Conservation (phyloP, 1,140 invertebrate genomes). For the Drosophila orena region DNA sequence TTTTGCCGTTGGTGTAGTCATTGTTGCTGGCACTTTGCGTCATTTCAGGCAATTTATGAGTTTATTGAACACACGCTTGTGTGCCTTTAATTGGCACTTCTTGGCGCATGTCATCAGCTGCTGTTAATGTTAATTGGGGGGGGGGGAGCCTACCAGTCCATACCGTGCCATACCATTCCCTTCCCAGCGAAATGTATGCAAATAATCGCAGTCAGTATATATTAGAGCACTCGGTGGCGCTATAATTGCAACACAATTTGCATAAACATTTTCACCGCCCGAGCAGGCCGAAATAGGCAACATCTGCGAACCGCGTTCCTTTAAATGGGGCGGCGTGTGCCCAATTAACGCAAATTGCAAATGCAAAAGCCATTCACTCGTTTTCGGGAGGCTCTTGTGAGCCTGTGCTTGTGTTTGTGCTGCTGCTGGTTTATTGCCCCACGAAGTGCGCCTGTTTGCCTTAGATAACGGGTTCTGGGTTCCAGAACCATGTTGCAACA, state of each 20-base stretch:
- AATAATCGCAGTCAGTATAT: slow-evolving; percentile 40
- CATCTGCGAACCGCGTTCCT: slow-evolving; percentile 36
- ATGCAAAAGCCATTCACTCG: slow-evolving; percentile 32
- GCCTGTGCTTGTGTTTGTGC: slow-evolving; percentile 32
- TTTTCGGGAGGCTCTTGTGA: slow-evolving; percentile 5
- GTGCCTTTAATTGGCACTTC: slow-evolving; percentile 74
- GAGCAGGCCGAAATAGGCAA: slow-evolving; percentile 35
- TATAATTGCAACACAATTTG: slow-evolving; percentile 74
- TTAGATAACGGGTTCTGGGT: slow-evolving; percentile 61
- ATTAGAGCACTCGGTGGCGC: slow-evolving; percentile 41
- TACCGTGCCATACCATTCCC: not conserved
- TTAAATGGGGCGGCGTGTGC: slow-evolving; percentile 69
- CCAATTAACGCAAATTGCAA: slow-evolving; percentile 72
- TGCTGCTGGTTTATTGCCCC: slow-evolving; percentile 57
- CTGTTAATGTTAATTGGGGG: slow-evolving; percentile 38
- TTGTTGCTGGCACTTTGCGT: slow-evolving; percentile 47
- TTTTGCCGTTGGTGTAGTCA: slow-evolving; percentile 29
- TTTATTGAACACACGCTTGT: slow-evolving; percentile 53
- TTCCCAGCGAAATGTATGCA: slow-evolving; percentile 27
- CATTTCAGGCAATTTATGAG: slow-evolving; percentile 77
- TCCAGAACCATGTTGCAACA: slow-evolving; percentile 32
- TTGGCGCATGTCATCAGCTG: slow-evolving; percentile 45
- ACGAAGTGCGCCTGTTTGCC: slow-evolving; percentile 64
- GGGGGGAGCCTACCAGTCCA: not conserved
- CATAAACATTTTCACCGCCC: slow-evolving; percentile 63